phyloP scores from a whole-genome alignment of 2,888 invertebrate species.

The Apeira syringaria region DNA sequence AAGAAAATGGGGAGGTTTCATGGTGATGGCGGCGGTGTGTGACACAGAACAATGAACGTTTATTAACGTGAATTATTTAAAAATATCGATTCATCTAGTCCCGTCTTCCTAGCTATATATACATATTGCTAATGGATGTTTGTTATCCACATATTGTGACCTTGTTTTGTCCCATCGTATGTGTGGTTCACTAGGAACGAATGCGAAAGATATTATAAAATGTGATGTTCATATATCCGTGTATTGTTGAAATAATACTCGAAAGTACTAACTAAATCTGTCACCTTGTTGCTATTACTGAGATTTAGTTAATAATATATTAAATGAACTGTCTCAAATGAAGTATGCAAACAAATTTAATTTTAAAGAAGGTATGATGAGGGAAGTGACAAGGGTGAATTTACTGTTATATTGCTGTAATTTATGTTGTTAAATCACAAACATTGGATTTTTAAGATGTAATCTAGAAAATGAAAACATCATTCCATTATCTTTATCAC shows the following conservation, averaged over 20 bases:
- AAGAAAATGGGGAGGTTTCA: slow-evolving; percentile 17
- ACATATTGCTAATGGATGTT: slow-evolving; percentile 24
- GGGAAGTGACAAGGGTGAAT: slow-evolving; percentile 39
- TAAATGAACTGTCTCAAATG: no score
- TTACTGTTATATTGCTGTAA: slow-evolving; percentile 54
- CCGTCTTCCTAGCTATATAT: slow-evolving; percentile 59
- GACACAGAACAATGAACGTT: slow-evolving; percentile 33
- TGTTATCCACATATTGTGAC: slow-evolving; percentile 20
- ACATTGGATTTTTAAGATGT: slow-evolving; percentile 53
- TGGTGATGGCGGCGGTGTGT: slow-evolving; percentile 34
- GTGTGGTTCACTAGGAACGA: slow-evolving; percentile 22
- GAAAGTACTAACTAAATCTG: slow-evolving; percentile 23
- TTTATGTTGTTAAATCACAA: slow-evolving; percentile 47
- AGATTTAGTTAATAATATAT: no score
- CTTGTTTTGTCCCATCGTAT: slow-evolving; percentile 26
- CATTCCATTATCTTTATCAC: slow-evolving; percentile 57
- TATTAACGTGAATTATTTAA: slow-evolving; percentile 27
- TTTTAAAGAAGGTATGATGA: no score
- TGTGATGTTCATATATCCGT: slow-evolving; percentile 23
- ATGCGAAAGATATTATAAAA: slow-evolving; percentile 21
- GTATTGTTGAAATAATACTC: slow-evolving; percentile 29
- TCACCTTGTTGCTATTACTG: no score
- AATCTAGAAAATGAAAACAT: slow-evolving; percentile 51
- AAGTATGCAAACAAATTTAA: no score
- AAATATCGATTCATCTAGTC: slow-evolving; percentile 61